Percentiles rank a stretch among this genome's conserved stretches.
These are phyloP conservation scores for Erynnis tages DNA, from an alignment of 2,888 invertebrate genomes.

Conservation along the genomic window DNA sequence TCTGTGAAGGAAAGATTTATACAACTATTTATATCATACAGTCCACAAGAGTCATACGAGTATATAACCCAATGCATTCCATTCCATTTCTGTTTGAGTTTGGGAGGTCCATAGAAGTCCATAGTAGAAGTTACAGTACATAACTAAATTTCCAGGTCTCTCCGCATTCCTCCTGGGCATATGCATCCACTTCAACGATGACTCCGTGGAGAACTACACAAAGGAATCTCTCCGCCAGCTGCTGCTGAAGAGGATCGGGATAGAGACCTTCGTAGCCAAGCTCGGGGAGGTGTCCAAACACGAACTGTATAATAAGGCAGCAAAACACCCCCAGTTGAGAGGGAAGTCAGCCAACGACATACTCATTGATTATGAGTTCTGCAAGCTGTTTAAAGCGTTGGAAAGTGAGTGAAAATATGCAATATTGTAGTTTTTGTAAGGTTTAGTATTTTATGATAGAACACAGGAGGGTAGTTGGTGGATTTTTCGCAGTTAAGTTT, in stretches of 20 bases:
- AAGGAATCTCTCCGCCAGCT: constrained; percentile 87
- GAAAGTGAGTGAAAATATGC: constrained; percentile 84
- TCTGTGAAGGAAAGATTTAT: too few species aligned
- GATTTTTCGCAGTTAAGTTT: too few species aligned
- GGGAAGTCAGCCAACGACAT: constrained; percentile 89
- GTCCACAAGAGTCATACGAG: too few species aligned
- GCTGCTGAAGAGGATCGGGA: constrained; percentile 91
- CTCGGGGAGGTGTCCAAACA: constrained; percentile 92
- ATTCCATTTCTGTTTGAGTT: too few species aligned
- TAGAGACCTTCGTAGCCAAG: constrained; percentile 93
- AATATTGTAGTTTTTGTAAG: not conserved
- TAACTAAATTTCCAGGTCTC: constrained; percentile 69
- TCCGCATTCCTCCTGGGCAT: constrained; percentile 96
- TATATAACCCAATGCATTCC: too few species aligned
- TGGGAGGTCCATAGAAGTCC: too few species aligned
- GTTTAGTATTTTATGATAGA: not conserved
- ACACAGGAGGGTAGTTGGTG: too few species aligned
- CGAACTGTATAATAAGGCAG: constrained; percentile 94
- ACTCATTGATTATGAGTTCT: constrained; percentile 97
- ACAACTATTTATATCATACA: too few species aligned
- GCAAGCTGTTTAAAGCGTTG: constrained; percentile 91
- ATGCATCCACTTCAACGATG: constrained; percentile 94
- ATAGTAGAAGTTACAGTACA: too few species aligned
- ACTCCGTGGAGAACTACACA: constrained; percentile 87
- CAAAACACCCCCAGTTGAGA: constrained; percentile 95